phyloP scores from a whole-genome alignment of 2,113 vertebrate species.

The Calyptommatus sinebrachiatus region DNA sequence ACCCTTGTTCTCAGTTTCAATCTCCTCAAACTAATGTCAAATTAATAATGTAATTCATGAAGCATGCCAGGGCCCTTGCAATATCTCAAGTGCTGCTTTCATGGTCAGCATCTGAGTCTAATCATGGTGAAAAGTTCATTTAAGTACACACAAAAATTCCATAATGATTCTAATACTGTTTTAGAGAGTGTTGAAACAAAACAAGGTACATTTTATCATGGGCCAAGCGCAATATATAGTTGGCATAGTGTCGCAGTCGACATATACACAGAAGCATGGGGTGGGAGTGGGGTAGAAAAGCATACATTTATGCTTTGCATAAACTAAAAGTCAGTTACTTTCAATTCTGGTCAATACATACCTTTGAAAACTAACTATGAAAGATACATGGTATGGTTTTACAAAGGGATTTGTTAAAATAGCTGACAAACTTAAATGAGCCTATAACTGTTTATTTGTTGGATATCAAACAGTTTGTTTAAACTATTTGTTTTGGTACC shows the following conservation, averaged over 20 bases:
- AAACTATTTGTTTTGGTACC: constrained; percentile 31
- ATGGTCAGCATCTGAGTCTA: constrained; percentile 25
- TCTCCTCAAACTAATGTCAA: constrained; percentile 22
- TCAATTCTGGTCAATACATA: constrained; percentile 33
- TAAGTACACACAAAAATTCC: not conserved
- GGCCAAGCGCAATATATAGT: constrained; percentile 4
- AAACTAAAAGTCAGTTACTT: not conserved
- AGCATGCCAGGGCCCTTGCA: constrained; percentile 41
- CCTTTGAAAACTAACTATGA: constrained; percentile 40
- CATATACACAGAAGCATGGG: not conserved
- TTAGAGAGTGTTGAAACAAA: constrained; percentile 40
- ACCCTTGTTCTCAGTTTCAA: constrained; percentile 7
- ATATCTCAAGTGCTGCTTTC: constrained; percentile 37
- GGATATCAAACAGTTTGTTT: constrained; percentile 1
- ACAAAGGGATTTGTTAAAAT: constrained; percentile 54
- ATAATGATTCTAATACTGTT: not conserved
- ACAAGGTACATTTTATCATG: constrained; percentile 39
- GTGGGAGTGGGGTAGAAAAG: not conserved
- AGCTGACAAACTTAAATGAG: constrained; percentile 45
- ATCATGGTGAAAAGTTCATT: not conserved
- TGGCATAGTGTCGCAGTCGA: not conserved
- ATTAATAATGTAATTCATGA: constrained; percentile 18
- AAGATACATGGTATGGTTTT: constrained; percentile 43
- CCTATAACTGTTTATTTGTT: constrained; percentile 49
- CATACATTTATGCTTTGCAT: not conserved